Percentiles rank a stretch among this genome's conserved stretches.
phyloP scores from a whole-genome alignment of 1,140 invertebrate species.

The Portunus trituberculatus region DNA sequence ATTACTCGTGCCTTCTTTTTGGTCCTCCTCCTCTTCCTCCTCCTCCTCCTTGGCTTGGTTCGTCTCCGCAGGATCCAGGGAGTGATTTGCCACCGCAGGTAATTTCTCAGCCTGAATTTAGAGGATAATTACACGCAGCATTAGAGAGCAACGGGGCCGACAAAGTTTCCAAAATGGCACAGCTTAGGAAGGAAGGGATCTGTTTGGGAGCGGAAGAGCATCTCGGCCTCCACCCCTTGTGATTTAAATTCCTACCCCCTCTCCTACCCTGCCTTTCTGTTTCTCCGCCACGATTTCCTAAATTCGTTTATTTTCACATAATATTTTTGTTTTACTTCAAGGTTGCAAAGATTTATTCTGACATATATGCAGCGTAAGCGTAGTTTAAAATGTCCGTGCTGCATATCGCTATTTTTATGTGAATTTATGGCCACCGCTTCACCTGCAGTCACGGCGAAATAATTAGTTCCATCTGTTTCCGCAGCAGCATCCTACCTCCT shows the following conservation, averaged over 20 bases:
- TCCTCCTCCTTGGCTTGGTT: background rate
- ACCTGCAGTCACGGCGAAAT: background rate
- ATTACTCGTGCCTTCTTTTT: background rate
- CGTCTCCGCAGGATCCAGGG: background rate
- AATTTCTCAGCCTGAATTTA: background rate
- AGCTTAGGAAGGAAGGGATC: conserved; percentile 20
- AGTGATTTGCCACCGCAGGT: background rate
- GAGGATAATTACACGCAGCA: conserved; percentile 10
- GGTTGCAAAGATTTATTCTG: background rate
- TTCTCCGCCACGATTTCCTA: no score
- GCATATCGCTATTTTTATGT: background rate
- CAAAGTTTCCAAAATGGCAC: background rate
- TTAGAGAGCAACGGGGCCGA: background rate
- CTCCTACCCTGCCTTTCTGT: no score
- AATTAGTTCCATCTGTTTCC: background rate
- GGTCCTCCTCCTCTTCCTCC: no score
- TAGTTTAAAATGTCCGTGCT: background rate
- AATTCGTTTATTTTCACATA: background rate
- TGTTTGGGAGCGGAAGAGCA: background rate
- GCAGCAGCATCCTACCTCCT: background rate
- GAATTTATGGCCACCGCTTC: background rate
- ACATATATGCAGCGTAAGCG: background rate
- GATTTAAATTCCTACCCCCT: background rate
- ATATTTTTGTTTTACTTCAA: background rate
- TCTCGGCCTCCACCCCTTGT: background rate